Percentiles rank a stretch among this genome's conserved stretches.
These are phyloP conservation scores for Ariopsis seemanni DNA, from an alignment of 2,113 vertebrate genomes.

Conservation along the genomic window DNA sequence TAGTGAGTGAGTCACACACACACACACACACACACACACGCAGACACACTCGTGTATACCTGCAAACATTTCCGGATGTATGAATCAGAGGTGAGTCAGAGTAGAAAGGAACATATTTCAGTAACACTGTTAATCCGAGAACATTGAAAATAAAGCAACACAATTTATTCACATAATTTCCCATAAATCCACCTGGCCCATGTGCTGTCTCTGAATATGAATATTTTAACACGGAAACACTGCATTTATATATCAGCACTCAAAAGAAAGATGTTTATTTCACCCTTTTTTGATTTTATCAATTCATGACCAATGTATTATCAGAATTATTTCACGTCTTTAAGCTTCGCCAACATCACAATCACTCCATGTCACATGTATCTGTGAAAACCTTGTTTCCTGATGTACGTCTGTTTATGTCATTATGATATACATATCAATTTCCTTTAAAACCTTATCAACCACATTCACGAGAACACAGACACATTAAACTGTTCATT, in stretches of 20 bases:
- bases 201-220: neutral
- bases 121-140: neutral
- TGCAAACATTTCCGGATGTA: neutral
- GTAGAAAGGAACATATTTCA: neutral
- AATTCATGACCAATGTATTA: neutral
- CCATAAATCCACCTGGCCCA: neutral
- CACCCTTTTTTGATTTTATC: neutral
- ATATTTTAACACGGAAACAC: neutral
- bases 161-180: neutral
- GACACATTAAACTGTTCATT: neutral
- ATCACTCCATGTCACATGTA: neutral
- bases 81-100: constrained; percentile 23
- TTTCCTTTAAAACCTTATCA: neutral
- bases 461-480: neutral
- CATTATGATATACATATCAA: neutral
- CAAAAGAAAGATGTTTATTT: neutral
- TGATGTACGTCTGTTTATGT: neutral
- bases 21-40: constrained; percentile 20
- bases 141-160: neutral
- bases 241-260: too few relatives aligned
- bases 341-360: neutral
- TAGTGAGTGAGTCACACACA: constrained; percentile 3
- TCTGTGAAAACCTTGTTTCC: neutral
- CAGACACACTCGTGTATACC: neutral
- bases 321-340: neutral